Evolutionary conservation across 2,888 invertebrate genomes (phyloP).

Genomic region (Plagodis pulveraria): DNA sequence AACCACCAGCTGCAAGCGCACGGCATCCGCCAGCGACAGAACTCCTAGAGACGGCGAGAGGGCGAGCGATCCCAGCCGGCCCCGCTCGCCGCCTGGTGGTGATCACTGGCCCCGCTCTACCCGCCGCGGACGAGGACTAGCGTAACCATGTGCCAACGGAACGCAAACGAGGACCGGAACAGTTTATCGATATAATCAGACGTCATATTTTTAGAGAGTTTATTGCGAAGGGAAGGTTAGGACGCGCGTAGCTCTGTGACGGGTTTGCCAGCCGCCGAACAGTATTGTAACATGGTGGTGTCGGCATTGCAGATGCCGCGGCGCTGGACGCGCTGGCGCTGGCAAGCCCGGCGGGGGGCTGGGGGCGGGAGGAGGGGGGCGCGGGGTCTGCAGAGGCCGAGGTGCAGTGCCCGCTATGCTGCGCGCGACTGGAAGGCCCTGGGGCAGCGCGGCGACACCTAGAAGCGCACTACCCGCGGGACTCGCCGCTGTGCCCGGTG

Average conservation of each 20-base stretch:
- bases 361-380: conserved; percentile 14
- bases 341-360: conserved; percentile 36
- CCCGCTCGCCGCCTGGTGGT: conserved; percentile 58
- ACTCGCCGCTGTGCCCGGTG: conserved; percentile 93
- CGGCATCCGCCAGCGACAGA: conserved; percentile 89
- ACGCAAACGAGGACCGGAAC: conserved; percentile 38
- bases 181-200: conserved; percentile 45
- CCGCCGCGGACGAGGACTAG: conserved; percentile 9
- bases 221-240: conserved; percentile 54
- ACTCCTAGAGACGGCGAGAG: conserved; percentile 79
- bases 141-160: conserved; percentile 31
- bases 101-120: conserved; percentile 27
- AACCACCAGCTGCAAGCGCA: conserved; percentile 91
- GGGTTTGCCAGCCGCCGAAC: conserved; percentile 62
- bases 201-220: conserved; percentile 70
- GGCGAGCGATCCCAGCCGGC: conserved; percentile 58
- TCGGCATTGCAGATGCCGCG: conserved; percentile 87
- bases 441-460: conserved; percentile 90
- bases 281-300: conserved; percentile 66
- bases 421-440: conserved; percentile 86
- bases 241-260: conserved; percentile 46
- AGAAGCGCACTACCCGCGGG: conserved; percentile 93
- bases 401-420: conserved; percentile 90
- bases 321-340: conserved; percentile 53
- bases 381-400: conserved; percentile 46